Evolutionary conservation across 2,113 vertebrate genomes (phyloP).

Genomic region (Psammodynastes pulverulentus): DNA sequence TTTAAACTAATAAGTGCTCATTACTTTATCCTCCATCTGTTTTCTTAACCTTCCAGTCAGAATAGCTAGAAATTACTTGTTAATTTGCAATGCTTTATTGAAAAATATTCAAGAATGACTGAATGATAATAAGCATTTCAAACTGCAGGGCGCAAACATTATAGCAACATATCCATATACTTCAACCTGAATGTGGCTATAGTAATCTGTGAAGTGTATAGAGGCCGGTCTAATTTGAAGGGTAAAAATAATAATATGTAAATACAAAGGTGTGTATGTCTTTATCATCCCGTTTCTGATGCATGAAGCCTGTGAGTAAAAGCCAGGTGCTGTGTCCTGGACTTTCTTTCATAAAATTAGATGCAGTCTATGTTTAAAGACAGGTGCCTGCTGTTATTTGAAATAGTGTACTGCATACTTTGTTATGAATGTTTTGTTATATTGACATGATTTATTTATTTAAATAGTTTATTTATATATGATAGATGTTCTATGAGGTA

Average conservation of each 20-base stretch:
- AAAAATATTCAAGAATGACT: not conserved
- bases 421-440: not conserved
- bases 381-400: not conserved
- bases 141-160: not conserved
- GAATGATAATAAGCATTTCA: slow-evolving; percentile 6
- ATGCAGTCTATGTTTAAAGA: not conserved
- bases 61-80: not conserved
- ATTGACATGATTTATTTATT: not conserved
- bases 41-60: not conserved
- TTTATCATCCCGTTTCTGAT: not conserved
- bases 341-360: not conserved
- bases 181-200: not conserved
- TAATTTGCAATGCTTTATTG: slow-evolving; percentile 6
- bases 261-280: not conserved
- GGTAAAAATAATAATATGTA: not conserved
- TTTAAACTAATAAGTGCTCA: not conserved
- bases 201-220: not conserved
- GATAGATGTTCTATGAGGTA: not conserved
- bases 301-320: not conserved
- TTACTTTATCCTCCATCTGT: rapidly evolving
- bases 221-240: not conserved
- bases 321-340: not conserved
- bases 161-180: not conserved
- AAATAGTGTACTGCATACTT: not conserved
- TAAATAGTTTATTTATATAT: not conserved